Evolutionary conservation across 2,888 invertebrate genomes (phyloP).

Genomic region (Electrophaes corylata): DNA sequence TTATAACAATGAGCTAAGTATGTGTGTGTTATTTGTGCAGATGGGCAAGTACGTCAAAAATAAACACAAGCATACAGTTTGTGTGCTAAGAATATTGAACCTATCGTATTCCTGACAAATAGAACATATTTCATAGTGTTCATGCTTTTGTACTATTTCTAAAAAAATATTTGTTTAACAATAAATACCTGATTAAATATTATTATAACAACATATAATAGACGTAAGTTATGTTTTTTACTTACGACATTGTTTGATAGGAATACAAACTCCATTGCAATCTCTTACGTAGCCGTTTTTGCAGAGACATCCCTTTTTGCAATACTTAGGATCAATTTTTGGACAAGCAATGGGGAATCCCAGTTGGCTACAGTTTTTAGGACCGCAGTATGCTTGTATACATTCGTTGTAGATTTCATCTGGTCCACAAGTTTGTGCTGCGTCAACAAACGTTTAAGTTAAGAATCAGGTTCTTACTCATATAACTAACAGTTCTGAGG

Average conservation of each 20-base stretch:
- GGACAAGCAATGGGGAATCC: slow-evolving; percentile 42
- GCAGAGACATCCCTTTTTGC: slow-evolving; percentile 46
- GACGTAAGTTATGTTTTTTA: not conserved
- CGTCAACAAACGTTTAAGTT: not conserved
- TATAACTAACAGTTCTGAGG: too few species aligned
- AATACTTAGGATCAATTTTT: slow-evolving; percentile 30
- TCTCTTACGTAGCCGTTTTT: slow-evolving; percentile 38
- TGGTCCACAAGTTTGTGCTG: slow-evolving; percentile 36
- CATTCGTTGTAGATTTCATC: slow-evolving; percentile 45
- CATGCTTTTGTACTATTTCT: not conserved
- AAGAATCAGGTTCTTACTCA: not conserved
- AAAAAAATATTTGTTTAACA: not conserved
- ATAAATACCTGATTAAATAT: not conserved
- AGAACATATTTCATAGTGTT: not conserved
- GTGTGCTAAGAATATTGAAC: slow-evolving; percentile 3
- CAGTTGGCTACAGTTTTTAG: slow-evolving; percentile 44
- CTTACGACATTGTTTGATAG: slow-evolving; percentile 44
- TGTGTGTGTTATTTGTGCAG: not conserved
- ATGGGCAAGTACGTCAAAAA: not conserved
- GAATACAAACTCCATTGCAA: slow-evolving; percentile 45
- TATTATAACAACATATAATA: not conserved
- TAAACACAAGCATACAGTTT: not conserved
- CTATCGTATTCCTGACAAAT: not conserved
- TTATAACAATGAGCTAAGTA: too few species aligned
- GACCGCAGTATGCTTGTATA: slow-evolving; percentile 36